phyloP scores from a whole-genome alignment of 2,888 invertebrate genomes.

The Monopis laevigella region DNA sequence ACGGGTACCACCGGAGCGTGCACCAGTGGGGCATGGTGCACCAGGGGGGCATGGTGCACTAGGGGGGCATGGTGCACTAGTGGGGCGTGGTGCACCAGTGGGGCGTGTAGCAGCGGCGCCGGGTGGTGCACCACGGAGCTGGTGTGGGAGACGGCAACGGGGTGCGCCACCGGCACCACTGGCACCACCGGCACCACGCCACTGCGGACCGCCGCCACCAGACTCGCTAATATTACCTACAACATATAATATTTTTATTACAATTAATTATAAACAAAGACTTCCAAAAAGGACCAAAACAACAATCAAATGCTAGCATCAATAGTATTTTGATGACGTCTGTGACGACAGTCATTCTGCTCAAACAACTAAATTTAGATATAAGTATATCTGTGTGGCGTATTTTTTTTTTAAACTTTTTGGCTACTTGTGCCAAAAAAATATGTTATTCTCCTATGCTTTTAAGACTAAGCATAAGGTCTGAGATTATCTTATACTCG shows the following conservation, averaged over 20 bases:
- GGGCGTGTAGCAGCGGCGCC: conserved; percentile 25
- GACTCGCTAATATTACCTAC: conserved; percentile 50
- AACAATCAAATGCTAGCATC: neutral
- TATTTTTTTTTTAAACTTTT: no score
- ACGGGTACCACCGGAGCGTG: conserved; percentile 31
- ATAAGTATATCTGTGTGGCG: no score
- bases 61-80: conserved; percentile 15
- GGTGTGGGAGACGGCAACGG: conserved; percentile 33
- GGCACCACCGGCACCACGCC: conserved; percentile 24
- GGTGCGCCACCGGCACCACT: conserved; percentile 17
- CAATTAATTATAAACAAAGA: neutral
- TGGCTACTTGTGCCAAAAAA: no score
- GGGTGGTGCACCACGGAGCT: conserved; percentile 32
- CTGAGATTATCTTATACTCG: no score
- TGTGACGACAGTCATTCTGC: no score
- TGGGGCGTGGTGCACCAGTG: conserved; percentile 19
- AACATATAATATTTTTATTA: conserved; percentile 18
- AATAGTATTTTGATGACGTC: no score
- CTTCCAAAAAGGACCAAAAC: conserved; percentile 1
- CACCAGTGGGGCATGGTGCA: conserved; percentile 23
- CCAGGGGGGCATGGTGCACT: no score
- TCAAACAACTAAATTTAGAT: no score
- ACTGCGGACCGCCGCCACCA: conserved; percentile 40
- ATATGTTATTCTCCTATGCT: no score
- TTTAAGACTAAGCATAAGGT: no score